Percentiles rank a stretch among this genome's conserved stretches.
Evolutionary conservation across 1,140 invertebrate genomes (phyloP).

Genomic region (Papilio xuthus): DNA sequence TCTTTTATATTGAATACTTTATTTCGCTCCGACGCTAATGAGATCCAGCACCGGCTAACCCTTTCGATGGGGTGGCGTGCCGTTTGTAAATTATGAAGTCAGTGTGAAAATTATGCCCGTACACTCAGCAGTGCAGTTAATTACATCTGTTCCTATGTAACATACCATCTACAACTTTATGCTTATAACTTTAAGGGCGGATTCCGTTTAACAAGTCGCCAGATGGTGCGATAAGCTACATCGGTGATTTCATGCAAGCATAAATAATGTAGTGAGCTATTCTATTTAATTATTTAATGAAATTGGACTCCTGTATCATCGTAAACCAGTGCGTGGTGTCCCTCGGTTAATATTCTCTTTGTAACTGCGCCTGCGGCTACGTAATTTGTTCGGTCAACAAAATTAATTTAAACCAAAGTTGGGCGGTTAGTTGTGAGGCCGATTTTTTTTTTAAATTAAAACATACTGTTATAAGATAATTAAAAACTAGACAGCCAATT

Average conservation of each 20-base stretch:
- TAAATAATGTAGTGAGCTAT: conserved; percentile 39
- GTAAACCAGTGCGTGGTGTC: conserved; percentile 26
- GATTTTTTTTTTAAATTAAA: neutral
- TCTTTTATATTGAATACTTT: conserved; percentile 71
- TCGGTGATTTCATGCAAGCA: conserved; percentile 43
- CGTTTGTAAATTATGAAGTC: conserved; percentile 55
- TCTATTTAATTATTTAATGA: conserved; percentile 39
- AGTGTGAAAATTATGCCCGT: conserved; percentile 52
- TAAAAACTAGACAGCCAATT: neutral
- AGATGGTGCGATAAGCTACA: conserved; percentile 38
- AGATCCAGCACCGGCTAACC: conserved; percentile 54
- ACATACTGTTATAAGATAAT: neutral
- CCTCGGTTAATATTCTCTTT: conserved; percentile 27
- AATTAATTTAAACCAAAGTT: conserved; percentile 8
- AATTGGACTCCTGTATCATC: conserved; percentile 32
- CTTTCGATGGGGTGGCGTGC: conserved; percentile 39
- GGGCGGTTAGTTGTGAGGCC: conserved; percentile 1
- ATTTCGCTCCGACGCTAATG: conserved; percentile 65
- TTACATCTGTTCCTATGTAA: conserved; percentile 40
- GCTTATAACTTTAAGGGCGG: conserved; percentile 6
- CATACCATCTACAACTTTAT: conserved; percentile 39
- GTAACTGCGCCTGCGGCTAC: conserved; percentile 12
- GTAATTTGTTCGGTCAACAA: conserved; percentile 29
- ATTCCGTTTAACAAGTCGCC: conserved; percentile 20
- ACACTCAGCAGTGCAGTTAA: conserved; percentile 50